Evolutionary conservation across 2,888 invertebrate species (phyloP).

Genomic region (Tinea semifulvella): DNA sequence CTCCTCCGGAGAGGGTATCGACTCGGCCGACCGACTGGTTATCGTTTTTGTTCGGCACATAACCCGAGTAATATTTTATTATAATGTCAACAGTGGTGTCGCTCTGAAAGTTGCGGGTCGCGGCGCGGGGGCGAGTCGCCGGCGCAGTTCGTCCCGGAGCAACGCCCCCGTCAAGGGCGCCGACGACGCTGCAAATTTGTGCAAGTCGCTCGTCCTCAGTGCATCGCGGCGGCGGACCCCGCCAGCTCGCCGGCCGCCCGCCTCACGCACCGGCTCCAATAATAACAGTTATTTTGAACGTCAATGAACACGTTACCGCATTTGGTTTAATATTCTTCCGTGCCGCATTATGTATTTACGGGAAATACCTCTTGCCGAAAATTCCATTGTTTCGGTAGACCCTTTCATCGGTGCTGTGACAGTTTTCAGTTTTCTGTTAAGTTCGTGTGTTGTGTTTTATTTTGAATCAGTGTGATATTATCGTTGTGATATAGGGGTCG

Average conservation of each 20-base stretch:
- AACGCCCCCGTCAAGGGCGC: slow-evolving; percentile 68
- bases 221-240: slow-evolving; percentile 64
- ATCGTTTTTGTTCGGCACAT: not conserved
- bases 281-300: slow-evolving; percentile 62
- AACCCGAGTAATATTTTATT: not conserved
- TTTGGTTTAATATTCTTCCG: slow-evolving; percentile 24
- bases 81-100: not conserved
- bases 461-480: not conserved
- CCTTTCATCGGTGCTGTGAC: too few species aligned
- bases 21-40: not conserved
- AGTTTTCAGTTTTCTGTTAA: slow-evolving; percentile 19
- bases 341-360: too few species aligned
- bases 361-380: too few species aligned
- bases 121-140: slow-evolving; percentile 53
- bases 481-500: not conserved
- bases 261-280: slow-evolving; percentile 41
- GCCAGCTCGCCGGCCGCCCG: slow-evolving; percentile 42
- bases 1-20: not conserved
- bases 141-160: slow-evolving; percentile 51
- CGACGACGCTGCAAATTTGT: slow-evolving; percentile 65
- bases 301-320: slow-evolving; percentile 60
- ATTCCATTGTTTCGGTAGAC: too few species aligned
- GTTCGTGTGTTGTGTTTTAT: slow-evolving; percentile 23
- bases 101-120: slow-evolving; percentile 37
- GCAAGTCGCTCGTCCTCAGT: slow-evolving; percentile 62